Base-by-base conservation (phyloP, 1,140 invertebrate genomes). In the Lordiphosa stackelbergi region DNA sequence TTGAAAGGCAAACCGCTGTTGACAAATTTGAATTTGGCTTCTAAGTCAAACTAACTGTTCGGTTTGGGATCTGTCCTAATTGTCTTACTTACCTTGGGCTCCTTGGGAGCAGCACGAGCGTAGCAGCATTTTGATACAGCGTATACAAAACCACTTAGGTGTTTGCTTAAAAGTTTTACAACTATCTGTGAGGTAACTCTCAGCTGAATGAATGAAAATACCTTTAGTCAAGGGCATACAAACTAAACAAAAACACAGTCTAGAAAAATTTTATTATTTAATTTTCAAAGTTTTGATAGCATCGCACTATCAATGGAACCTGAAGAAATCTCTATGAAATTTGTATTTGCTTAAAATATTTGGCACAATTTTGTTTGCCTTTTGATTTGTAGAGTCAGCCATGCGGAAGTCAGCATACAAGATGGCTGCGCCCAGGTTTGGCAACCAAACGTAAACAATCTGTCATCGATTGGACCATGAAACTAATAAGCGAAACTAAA, bases 131-230 rank as follows among this genome's bases (percentile, higher is more conserved):
- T 31, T 36, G 36, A 37, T 34, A 10, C 37, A 28, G 61, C 53
- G 37, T 53, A 53, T 53, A 60, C 35, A 34, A 16, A 35, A 46
- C 46, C 16, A 36, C 41, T 10, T 38, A 63, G 35, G 6, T 79
- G 43, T 79, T 79, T 79, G 59, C 55, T 41, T 47, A 71, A 68
- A 48, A 64, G 53, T 79, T 81, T 79, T 63, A 81, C 75, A 75
- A 71, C 37, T 63, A 63, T 45, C 55, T 81, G 74, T 52, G 71
- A 81, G 61, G 56, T 81, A 56, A 19, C 51, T 47, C 41, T 53
- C 42, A 19, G 58, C 38, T 40, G 51, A 79, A 73, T 78, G 69
- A 78, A 79, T 81, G 75, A 74, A 79, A 71, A 61, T 61, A 40
- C 54, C 68, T 70, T 66, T 68, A 59, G 13, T 49, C 57, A 79